Base-by-base conservation (phyloP, 2,888 invertebrate genomes). In the Acleris emargana region DNA sequence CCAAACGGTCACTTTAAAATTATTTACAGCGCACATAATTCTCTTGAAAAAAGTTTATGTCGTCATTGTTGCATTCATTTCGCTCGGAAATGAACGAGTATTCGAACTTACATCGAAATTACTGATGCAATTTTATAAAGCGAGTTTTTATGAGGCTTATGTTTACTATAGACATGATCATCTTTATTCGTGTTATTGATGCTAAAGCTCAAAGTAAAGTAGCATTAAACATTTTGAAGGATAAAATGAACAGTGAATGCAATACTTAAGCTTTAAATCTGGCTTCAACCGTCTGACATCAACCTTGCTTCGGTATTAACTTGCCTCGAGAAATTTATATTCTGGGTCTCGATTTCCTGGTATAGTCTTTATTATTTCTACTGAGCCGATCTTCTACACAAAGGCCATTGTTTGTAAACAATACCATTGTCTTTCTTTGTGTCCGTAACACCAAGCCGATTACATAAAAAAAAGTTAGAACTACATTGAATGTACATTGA, bases 1-100 rank as follows among this genome's bases (percentile, higher is more conserved):
- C 74, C 75, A 78, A 82, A 81, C 75, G 81, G 81, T 83, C 83
- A 81, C 80, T 85, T 83, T 79, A 82, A 80, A 72, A 80, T 83
- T 82, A 87, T 88, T 86, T 87, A 87, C 78, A 71, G 74, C 71
- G 60, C 64, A 62, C 79, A 82, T 85, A 81, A 84, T 78, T 86
- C 81, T 81, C 79, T 80, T 74, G 55, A 72, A 57, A 73, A 45
- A 72, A 57, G 71, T 68, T 82, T 81, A 83, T 79, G 77, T 77
- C 71, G 77, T 78, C 83, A 84, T 85, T 87, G 83, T 86, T 81
- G 78, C 76, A 78, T 75, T 76, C 73, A 68, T 72, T 73, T 60
- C 22, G 45, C 57, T 13, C 79, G 77, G 72, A 79, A 80, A 82
- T 80, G 74, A 73, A 79, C 78, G 73, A 73, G 74, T 74, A 77